Base-by-base conservation (phyloP, 2,797 vertebrate species). In the Cyclopterus lumpus region DNA sequence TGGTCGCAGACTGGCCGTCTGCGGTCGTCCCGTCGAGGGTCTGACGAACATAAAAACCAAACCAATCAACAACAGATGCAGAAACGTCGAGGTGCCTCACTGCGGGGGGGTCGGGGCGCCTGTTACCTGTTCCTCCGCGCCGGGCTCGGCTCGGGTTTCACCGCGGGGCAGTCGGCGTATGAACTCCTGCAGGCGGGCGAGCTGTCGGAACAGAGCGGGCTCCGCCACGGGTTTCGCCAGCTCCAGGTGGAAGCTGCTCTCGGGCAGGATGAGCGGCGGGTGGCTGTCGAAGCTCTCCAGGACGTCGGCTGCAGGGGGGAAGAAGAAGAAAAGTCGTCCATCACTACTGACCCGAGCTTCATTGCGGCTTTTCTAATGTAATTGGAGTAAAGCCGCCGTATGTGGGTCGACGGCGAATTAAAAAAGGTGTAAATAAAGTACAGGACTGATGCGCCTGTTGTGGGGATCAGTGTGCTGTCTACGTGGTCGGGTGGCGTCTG, bases 201-300 rank as follows among this genome's bases (percentile, higher is more conserved):
- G 91, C 79, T 94, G 92, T 6, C 86, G 68, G 32, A 93, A 92
- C 55, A 96, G 92, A 26, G 73, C 82, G 0, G 81, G 84, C 15
- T 95, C 94, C 54, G 73, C 63, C 4, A 93, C 65, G 40, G 94
- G 73, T 61, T 93, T 92, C 3, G 86, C 91, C 8, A 95, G 90
- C 83, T 95, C 94, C 85, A 96, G 85, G 77, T 95, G 88, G 71
- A 96, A 96, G 0, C 72, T 77, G 78, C 58, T 90, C 87, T 73
- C 88, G 58, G 95, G 95, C 84, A 95, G 91, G 87, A 95, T 93
- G 72, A 96, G 93, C 8, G 95, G 95, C 26, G 95, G 95, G 85
- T 95, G 95, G 77, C 84, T 89, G 84, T 96, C 95, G 12, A 96
- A 95, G 77, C 93, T 94, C 86, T 95, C 93, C 89, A 96, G 88